These are phyloP conservation scores for Bugulina stolonifera DNA, from an alignment of 2,888 invertebrate genomes.

Conservation along the genomic window DNA sequence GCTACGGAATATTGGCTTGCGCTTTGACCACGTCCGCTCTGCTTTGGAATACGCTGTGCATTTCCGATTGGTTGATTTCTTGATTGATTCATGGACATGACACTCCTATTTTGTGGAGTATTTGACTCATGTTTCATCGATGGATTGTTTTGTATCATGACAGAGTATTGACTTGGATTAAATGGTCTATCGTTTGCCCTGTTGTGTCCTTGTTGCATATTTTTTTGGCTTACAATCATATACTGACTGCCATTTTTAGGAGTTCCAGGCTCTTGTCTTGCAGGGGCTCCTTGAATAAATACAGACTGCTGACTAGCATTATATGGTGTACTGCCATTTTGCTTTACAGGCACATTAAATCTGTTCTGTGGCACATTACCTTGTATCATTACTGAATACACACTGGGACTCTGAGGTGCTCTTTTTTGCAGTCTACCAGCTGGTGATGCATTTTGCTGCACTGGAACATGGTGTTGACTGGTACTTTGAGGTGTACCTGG, in stretches of 20 bases:
- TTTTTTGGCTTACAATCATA: no score
- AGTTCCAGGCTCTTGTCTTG: background rate
- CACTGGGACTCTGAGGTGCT: background rate
- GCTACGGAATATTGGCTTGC: background rate
- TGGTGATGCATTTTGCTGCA: background rate
- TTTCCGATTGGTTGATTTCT: no score
- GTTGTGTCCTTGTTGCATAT: no score
- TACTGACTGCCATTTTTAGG: background rate
- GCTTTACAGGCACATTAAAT: background rate
- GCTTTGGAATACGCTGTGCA: no score
- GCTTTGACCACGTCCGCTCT: no score
- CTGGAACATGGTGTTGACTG: no score
- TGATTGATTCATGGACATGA: no score
- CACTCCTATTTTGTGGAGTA: no score
- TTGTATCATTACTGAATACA: background rate
- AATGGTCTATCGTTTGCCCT: no score
- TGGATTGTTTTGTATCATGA: background rate
- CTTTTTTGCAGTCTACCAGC: background rate
- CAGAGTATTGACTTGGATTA: background rate
- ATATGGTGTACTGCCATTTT: background rate
- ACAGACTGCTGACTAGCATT: background rate
- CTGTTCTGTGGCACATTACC: background rate
- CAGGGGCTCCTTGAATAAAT: background rate
- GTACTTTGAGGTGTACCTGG: no score
- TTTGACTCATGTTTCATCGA: no score